Evolutionary conservation across 2,888 invertebrate species (phyloP), one percentile per base, ranked within the genome.

Genomic region (Stramonita haemastoma): DNA sequence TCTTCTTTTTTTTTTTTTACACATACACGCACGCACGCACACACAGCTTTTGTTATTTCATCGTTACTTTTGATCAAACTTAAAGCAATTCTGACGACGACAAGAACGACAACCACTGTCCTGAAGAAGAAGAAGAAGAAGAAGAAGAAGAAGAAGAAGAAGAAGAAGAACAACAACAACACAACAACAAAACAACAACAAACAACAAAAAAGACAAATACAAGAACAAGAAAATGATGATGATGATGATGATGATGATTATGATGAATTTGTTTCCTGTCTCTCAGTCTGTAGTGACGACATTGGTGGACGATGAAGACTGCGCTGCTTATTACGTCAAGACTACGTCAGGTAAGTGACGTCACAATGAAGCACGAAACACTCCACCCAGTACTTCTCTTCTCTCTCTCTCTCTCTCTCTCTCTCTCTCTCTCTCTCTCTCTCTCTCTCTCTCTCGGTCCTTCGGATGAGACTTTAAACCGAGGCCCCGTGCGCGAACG

Each of bases 271-370:
- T 2, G 19, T 66, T 17, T 79, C 32, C 19, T 19, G 15, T 70
- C 26, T 66, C 32, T 0, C 90, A 91, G 91, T 73, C 85, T 57
- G 86, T 89, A 17, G 90, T 89, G 22, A 26, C 66, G 1, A 60
- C 77, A n/a, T 70, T 88, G 57, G 86, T 91, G 11, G 86, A 91
- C 13, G 93, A 96, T 0, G 96, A 97, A 46, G 96, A 97, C 89
- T 98, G 98, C 96, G 97, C 98, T 0, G 95, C 96, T 87, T 98
- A 97, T 89, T 93, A 94, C 73, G 90, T 95, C 88, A 96, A 97
- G 91, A 98, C 98, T 94, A 96, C 96, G 92, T 96, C 97, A 95
- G 97, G 98, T 98, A 29, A 81, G 87, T 85, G 32, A 22, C 22
- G 34, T 34, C 11, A 66, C 66, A 46, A 46, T 46, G 46, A 66